Evolutionary conservation across 2,113 vertebrate species (phyloP).

Genomic region (Podiceps cristatus): DNA sequence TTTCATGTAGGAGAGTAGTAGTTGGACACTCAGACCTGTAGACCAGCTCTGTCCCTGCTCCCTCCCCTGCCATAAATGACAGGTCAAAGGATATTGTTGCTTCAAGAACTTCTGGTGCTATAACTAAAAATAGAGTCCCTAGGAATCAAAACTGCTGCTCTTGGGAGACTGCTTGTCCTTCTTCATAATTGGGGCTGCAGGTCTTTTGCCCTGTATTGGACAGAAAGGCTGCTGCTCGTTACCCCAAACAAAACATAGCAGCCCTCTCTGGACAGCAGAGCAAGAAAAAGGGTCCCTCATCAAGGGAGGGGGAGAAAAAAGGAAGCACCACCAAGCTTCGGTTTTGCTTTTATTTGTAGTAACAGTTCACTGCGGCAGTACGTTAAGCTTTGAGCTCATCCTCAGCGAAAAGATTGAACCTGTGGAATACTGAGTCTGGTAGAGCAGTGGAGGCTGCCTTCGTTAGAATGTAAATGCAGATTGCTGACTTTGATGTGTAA

Average conservation of each 20-base stretch:
- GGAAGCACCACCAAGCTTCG: background rate
- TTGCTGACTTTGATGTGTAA: background rate
- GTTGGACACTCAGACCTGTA: background rate
- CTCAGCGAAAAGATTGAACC: background rate
- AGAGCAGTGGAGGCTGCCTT: background rate
- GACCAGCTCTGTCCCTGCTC: background rate
- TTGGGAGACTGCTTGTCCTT: slow-evolving; percentile 33
- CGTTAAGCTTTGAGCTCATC: background rate
- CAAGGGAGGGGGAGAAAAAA: background rate
- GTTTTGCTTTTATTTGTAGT: background rate
- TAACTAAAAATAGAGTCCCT: slow-evolving; percentile 58
- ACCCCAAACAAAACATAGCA: background rate
- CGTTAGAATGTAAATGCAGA: background rate
- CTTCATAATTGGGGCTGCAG: slow-evolving; percentile 11
- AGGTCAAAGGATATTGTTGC: slow-evolving; percentile 62
- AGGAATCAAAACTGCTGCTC: slow-evolving; percentile 52
- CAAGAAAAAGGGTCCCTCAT: background rate
- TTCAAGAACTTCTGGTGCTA: slow-evolving; percentile 35
- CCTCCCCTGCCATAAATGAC: slow-evolving; percentile 24
- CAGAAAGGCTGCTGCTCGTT: background rate
- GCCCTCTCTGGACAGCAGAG: background rate
- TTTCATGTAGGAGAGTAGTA: background rate
- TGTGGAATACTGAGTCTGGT: slow-evolving; percentile 3
- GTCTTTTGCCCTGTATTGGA: background rate
- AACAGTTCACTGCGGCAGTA: background rate